Evolutionary conservation across 2,113 vertebrate species (phyloP).

Genomic region (Calyptomena viridis): DNA sequence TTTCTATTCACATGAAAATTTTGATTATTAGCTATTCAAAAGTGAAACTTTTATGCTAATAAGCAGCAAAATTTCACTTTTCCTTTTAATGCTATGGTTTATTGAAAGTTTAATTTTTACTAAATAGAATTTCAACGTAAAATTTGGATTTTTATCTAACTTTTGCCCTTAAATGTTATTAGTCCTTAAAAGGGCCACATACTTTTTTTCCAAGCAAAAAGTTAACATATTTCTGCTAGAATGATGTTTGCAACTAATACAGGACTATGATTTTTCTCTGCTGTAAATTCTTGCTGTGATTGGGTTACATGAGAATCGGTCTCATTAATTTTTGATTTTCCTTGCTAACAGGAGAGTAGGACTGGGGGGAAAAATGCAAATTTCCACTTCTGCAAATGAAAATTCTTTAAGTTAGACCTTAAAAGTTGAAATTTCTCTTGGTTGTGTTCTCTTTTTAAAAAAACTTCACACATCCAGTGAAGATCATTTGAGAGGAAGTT

Average conservation of each 20-base stretch:
- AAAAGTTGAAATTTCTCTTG: background rate
- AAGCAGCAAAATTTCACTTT: background rate
- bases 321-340: background rate
- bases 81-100: background rate
- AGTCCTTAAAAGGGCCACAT: background rate
- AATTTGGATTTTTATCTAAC: background rate
- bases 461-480: background rate
- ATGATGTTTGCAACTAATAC: background rate
- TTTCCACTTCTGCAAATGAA: background rate
- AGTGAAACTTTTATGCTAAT: background rate
- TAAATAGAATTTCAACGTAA: background rate
- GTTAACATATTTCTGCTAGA: background rate
- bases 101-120: background rate
- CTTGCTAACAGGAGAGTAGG: background rate
- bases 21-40: slow-evolving; percentile 12
- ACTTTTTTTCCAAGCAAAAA: background rate
- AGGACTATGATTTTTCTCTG: background rate
- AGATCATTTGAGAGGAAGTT: background rate
- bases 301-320: background rate
- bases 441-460: background rate
- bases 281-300: background rate
- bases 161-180: background rate
- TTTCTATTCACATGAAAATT: slow-evolving; percentile 46
- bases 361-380: background rate
- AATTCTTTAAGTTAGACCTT: background rate